These are phyloP conservation scores for Drosophila imparisetae DNA, from an alignment of 2,888 invertebrate species.

Conservation along the genomic window DNA sequence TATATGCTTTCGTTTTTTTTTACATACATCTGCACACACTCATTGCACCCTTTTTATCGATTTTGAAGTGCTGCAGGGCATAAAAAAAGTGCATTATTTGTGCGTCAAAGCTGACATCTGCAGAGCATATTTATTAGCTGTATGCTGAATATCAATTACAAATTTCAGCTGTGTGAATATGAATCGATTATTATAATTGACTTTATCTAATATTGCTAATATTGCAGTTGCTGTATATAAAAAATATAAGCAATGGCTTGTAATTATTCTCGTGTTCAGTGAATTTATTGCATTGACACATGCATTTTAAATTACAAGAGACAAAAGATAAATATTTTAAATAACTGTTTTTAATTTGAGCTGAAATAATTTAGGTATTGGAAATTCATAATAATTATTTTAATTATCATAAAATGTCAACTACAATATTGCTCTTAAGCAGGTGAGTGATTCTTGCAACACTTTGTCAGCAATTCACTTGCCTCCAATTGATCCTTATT, in stretches of 20 bases:
- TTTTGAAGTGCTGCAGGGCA: background rate
- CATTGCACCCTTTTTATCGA: background rate
- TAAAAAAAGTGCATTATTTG: slow-evolving; percentile 25
- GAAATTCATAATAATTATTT: background rate
- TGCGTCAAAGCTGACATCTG: slow-evolving; percentile 20
- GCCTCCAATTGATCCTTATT: background rate
- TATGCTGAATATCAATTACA: background rate
- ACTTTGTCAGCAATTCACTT: background rate
- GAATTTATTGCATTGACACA: background rate
- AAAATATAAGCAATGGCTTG: background rate
- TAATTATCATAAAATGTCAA: background rate
- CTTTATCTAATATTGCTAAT: background rate
- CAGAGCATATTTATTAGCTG: background rate
- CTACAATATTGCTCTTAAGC: background rate
- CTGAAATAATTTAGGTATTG: background rate
- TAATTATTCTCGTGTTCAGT: background rate
- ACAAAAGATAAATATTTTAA: background rate
- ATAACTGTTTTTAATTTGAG: background rate
- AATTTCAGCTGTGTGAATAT: background rate
- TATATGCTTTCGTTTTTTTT: background rate
- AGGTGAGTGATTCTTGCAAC: background rate
- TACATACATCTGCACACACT: background rate
- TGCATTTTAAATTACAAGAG: background rate
- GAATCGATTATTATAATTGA: background rate
- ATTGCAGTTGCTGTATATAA: background rate